Evolutionary conservation across 2,888 invertebrate species (phyloP), one percentile per base, ranked within the genome.

Genomic region (Tinea trinotella): DNA sequence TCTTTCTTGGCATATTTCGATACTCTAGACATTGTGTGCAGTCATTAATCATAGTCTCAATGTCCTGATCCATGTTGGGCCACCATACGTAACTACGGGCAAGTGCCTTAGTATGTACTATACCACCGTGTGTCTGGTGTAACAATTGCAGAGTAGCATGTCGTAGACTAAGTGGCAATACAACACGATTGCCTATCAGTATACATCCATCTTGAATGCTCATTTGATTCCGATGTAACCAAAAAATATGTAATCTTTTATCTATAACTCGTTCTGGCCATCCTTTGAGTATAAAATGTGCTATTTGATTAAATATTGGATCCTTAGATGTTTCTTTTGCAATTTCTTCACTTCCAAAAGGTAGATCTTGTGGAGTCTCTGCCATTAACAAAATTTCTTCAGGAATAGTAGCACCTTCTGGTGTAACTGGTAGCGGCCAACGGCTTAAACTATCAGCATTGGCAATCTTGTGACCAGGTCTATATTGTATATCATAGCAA

Each of bases 381-480:
- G 57, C 54, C 50, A 60, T 54, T 19, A 61, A 46, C n/a, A 60
- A 19, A n/a, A 59, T 36, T 1, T 59, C 60, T 20, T 9, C 56
- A 22, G 4, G 40, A 52, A 40, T 56, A 49, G 48, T 58, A 57
- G 7, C 17, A 10, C 15, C 56, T 18, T 13, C 57, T 55, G 10
- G 49, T 53, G 3, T 44, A 17, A n/a, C 57, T 55, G 1, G 58
- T n/a, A 18, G 54, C 9, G 60, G 57, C 61, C 59, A 61, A n/a
- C 61, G 53, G 52, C 59, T 59, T 19, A 62, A 55, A 12, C 52
- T 53, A 55, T 62, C 61, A 13, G 60, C 59, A 53, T 60, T 59
- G 5, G 59, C 61, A 15, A 64, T 62, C 7, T 53, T 13, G 30
- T 59, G 55, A 1, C 62, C 61, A 10, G 60, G 56, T 48, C 56